These are phyloP conservation scores for Podiceps cristatus DNA, from an alignment of 2,113 vertebrate species.

Conservation along the genomic window DNA sequence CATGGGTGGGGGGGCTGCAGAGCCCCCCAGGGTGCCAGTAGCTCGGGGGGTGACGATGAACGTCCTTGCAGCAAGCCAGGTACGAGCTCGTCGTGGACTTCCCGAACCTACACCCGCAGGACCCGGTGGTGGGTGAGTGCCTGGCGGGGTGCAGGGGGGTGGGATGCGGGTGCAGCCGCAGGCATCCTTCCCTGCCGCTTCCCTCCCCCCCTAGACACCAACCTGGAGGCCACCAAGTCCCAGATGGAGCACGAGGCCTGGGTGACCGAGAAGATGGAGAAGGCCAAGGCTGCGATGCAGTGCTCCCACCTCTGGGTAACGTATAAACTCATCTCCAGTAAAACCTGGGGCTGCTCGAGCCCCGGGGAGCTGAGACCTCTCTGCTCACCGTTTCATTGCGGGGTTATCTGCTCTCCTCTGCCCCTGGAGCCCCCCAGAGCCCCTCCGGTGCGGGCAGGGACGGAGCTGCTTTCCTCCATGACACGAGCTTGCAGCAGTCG, in stretches of 20 bases:
- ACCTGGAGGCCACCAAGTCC: fast-evolving
- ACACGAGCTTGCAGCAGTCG: background rate
- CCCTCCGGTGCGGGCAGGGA: background rate
- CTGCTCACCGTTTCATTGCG: fast-evolving
- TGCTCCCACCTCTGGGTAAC: slow-evolving; percentile 7
- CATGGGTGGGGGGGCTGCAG: too few relatives aligned
- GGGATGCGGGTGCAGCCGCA: fast-evolving
- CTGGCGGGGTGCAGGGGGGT: background rate
- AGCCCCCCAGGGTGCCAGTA: background rate
- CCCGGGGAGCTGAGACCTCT: fast-evolving
- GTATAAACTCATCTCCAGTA: background rate
- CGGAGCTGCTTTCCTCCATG: background rate
- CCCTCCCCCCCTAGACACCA: background rate
- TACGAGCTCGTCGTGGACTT: fast-evolving
- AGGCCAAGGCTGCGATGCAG: background rate
- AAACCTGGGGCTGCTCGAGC: background rate
- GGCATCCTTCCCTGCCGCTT: background rate
- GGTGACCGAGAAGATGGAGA: background rate
- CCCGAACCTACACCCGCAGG: fast-evolving
- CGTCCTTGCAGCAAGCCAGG: background rate
- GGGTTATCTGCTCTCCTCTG: background rate
- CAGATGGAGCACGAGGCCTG: background rate
- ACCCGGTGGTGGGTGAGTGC: background rate
- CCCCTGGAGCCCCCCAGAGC: background rate
- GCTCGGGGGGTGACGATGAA: background rate